Evolutionary conservation across 2,888 invertebrate genomes (phyloP), one percentile per base, ranked within the genome.

Genomic region (Rhodophaea formosa): DNA sequence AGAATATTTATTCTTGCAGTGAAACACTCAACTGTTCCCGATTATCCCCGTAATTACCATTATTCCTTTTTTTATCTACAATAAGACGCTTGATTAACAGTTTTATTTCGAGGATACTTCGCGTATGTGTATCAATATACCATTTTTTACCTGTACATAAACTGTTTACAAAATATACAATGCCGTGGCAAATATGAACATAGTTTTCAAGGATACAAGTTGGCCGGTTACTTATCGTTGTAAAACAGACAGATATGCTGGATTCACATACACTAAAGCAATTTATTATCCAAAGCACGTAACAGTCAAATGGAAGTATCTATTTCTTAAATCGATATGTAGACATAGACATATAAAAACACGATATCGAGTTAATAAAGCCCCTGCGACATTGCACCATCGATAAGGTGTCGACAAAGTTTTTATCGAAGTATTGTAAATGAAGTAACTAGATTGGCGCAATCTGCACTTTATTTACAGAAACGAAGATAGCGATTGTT

Each of bases 151-250:
- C 74, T 79, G 71, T 79, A 79, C 77, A 79, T 66, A 71, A 64
- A 70, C 61, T 69, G 15, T 73, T 71, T 71, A 77, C 75, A 75
- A 77, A 77, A 75, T 80, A 75, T 76, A 77, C 74, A 79, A 71
- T 72, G 57, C 70, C 67, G 69, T 69, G 57, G 57, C 44, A 61
- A 57, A 3, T 42, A 55, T 57, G 60, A 62, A 64, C 63, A 67
- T 63, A 60, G 58, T 59, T 60, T 55, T 56, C 58, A 51, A 60
- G 45, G 44, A 58, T 72, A 73, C 72, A 74, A 10, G 71, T 74
- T 79, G 79, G 79, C 77, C 71, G 74, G 77, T 72, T 17, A 7
- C 68, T 67, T 60, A 69, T 79, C 74, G 72, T 73, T 74, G 71
- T 62, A 62, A 16, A 46, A 47, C 14, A 39, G 8, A 7, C 7